These are phyloP conservation scores for Aleiodes alternator DNA, from an alignment of 2,888 invertebrate genomes.

Conservation along the genomic window DNA sequence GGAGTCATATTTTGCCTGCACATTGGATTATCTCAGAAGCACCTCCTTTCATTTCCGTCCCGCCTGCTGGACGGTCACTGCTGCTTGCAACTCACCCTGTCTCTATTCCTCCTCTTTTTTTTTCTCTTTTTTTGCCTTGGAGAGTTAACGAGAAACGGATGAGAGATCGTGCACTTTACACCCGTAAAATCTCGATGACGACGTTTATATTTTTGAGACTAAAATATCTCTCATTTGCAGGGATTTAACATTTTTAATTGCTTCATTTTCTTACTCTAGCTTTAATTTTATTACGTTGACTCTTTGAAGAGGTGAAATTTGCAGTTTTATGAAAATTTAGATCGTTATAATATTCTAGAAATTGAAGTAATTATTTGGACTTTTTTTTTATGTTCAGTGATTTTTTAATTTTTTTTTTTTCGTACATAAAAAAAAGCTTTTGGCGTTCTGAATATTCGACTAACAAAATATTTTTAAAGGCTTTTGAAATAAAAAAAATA, in stretches of 20 bases:
- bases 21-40: slow-evolving; percentile 35
- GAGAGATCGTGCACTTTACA: slow-evolving; percentile 26
- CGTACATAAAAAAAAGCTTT: too few relatives aligned
- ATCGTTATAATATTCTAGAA: too few relatives aligned
- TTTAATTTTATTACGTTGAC: neutral
- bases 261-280: neutral
- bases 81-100: neutral
- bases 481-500: too few relatives aligned
- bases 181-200: slow-evolving; percentile 31
- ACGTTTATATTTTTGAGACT: neutral
- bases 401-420: too few relatives aligned
- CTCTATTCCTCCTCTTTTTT: neutral
- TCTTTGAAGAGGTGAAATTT: neutral
- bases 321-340: neutral
- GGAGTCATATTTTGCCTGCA: slow-evolving; percentile 26
- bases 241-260: slow-evolving; percentile 8
- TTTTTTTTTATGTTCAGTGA: too few relatives aligned
- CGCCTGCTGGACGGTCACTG: slow-evolving; percentile 19
- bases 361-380: too few relatives aligned
- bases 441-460: too few relatives aligned
- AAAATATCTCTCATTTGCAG: slow-evolving; percentile 23
- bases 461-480: too few relatives aligned
- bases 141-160: slow-evolving; percentile 35
- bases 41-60: slow-evolving; percentile 18
- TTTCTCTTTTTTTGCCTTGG: neutral